Conservation (phyloP, 2,888 invertebrate genomes). For the Ormyrus rosae region DNA sequence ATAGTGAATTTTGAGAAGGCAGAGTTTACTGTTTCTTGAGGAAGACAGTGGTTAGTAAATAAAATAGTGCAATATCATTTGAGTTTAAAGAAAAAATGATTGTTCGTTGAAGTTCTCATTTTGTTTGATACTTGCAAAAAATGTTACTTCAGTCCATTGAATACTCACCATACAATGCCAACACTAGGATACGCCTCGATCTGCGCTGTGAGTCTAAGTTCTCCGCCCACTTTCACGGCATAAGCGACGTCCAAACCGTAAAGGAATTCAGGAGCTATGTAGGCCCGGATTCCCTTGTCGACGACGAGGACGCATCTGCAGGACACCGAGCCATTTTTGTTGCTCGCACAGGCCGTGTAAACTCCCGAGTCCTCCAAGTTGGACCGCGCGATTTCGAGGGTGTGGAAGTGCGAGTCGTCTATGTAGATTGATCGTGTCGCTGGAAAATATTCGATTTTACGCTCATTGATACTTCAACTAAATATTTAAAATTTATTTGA, state of each 20-base stretch:
- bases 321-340: constrained; percentile 88
- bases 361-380: constrained; percentile 87
- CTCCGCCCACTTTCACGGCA: constrained; percentile 80
- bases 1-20: no score
- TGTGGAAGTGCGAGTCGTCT: constrained; percentile 87
- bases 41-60: no score
- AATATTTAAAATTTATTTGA: no score
- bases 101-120: not conserved
- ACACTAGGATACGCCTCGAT: constrained; percentile 83
- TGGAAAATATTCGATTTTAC: not conserved
- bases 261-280: constrained; percentile 87
- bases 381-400: constrained; percentile 89
- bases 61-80: no score
- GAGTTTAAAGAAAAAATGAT: no score
- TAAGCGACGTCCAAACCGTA: constrained; percentile 83
- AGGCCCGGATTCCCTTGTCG: constrained; percentile 89
- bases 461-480: no score
- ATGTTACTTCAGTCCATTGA: not conserved
- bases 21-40: not conserved
- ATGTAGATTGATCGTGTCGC: constrained; percentile 49
- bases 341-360: constrained; percentile 88
- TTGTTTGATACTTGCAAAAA: not conserved
- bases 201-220: constrained; percentile 78
- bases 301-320: constrained; percentile 87
- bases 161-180: constrained; percentile 84